Evolutionary conservation across 2,888 invertebrate species (phyloP), one percentile per base, ranked within the genome.

Genomic region (Chrysolina americana): DNA sequence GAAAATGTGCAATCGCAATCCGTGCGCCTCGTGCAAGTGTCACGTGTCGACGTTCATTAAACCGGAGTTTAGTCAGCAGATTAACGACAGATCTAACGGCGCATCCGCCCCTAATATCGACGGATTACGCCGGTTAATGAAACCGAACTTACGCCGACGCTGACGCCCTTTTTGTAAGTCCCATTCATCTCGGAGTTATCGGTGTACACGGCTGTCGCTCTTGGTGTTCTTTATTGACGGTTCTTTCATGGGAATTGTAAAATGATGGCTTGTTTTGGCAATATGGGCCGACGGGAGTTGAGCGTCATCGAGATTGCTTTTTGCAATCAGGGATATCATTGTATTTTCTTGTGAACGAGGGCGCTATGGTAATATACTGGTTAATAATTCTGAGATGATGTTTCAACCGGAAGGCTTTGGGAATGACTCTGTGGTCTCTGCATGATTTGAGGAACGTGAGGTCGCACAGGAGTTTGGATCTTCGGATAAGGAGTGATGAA

Each of bases 41-140:
- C 85, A 83, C 85, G 85, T 84, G 85, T 76, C 83, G 75, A 63
- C 80, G 83, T 86, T 85, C 85, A 86, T 85, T 86, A 86, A 85
- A 84, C 83, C 81, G 76, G 77, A 82, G 83, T 84, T 84, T 83
- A 84, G 81, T 81, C 83, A 74, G 79, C 79, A 76, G 79, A 79
- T 80, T 78, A 81, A 85, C 84, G 83, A 83, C 79, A 76, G 81
- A 76, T 77, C 80, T 74, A 79, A 80, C 81, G 78, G 80, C 81
- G 74, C 79, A 76, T 76, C 84, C 86, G 83, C 85, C 85, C 84
- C 83, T 80, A 74, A 81, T 83, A 85, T 86, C 84, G 83, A 76
- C 77, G 83, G 83, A 83, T 85, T 85, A 84, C 80, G 76, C 74
- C 83, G 78, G 81, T 85, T 86, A 86, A 86, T 85, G 84, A 85